phyloP scores from a whole-genome alignment of 2,797 vertebrate species.

The Etheostoma perlongum region DNA sequence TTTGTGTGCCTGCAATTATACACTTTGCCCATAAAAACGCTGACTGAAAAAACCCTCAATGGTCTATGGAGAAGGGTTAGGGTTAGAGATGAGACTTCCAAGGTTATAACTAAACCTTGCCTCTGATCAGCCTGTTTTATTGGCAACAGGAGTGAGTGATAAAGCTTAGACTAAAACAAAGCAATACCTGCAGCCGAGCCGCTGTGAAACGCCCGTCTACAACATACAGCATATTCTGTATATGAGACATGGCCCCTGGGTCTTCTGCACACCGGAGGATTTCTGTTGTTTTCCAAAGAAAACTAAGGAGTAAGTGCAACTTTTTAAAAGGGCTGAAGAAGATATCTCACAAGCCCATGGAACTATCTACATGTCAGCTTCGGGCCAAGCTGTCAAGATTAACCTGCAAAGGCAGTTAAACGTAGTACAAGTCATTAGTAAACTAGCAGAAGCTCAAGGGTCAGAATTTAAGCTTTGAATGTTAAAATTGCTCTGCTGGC shows the following conservation, averaged over 20 bases:
- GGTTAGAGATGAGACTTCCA: background rate
- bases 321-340: conserved; percentile 39
- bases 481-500: conserved; percentile 4
- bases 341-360: conserved; percentile 49
- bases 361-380: conserved; percentile 46
- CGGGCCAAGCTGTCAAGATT: conserved; percentile 56
- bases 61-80: conserved; percentile 3
- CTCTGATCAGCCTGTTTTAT: conserved; percentile 34
- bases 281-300: conserved; percentile 53
- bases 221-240: conserved; percentile 28
- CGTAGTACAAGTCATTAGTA: conserved; percentile 31
- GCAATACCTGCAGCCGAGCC: conserved; percentile 32
- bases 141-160: conserved; percentile 40
- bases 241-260: conserved; percentile 24
- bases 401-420: conserved; percentile 45
- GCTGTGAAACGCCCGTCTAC: conserved; percentile 24
- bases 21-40: background rate
- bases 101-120: conserved; percentile 31
- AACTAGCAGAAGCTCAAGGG: conserved; percentile 19
- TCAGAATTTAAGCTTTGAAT: conserved; percentile 34
- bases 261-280: conserved; percentile 33
- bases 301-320: conserved; percentile 39
- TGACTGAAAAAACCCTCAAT: background rate
- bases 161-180: conserved; percentile 40
- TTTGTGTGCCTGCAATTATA: background rate